Percentiles rank a stretch among this genome's conserved stretches.
Evolutionary conservation across 2,113 vertebrate genomes (phyloP).

Genomic region (Triplophysa tibetana): DNA sequence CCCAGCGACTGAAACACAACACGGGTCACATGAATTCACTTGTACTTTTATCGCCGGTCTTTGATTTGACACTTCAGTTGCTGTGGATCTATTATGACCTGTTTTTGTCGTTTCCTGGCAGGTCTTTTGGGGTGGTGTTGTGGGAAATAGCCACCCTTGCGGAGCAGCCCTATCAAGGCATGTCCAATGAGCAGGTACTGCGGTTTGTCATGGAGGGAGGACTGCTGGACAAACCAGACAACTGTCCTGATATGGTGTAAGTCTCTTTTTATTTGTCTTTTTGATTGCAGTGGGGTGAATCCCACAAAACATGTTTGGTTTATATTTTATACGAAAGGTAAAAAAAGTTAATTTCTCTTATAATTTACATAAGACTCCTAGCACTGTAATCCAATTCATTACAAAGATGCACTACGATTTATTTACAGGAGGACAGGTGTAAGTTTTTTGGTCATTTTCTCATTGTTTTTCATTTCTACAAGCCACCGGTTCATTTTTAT

Average conservation of each 20-base stretch:
- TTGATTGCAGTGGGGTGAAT: not conserved
- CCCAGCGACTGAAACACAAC: not conserved
- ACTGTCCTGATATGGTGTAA: conserved; percentile 96
- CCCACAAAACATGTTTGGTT: not conserved
- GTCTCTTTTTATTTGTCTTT: conserved; percentile 49
- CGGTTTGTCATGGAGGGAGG: conserved; percentile 98
- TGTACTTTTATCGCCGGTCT: not conserved
- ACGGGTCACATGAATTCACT: not conserved
- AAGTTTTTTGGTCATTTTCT: no score
- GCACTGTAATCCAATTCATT: no score
- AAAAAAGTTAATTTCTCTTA: no score
- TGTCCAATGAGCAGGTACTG: conserved; percentile 98
- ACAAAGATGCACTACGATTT: no score
- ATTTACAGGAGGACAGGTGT: no score
- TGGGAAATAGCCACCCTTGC: conserved; percentile 96
- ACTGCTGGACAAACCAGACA: conserved; percentile 94
- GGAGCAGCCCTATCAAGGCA: conserved; percentile 96
- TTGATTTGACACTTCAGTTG: not conserved
- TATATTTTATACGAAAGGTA: no score
- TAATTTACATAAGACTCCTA: no score
- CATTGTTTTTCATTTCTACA: no score
- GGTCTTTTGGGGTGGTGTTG: conserved; percentile 96
- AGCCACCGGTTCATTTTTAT: no score
- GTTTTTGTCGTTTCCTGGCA: conserved; percentile 53
- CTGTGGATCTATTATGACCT: not conserved